These are phyloP conservation scores for Agriopis leucophaearia DNA, from an alignment of 2,888 invertebrate species.

Conservation along the genomic window DNA sequence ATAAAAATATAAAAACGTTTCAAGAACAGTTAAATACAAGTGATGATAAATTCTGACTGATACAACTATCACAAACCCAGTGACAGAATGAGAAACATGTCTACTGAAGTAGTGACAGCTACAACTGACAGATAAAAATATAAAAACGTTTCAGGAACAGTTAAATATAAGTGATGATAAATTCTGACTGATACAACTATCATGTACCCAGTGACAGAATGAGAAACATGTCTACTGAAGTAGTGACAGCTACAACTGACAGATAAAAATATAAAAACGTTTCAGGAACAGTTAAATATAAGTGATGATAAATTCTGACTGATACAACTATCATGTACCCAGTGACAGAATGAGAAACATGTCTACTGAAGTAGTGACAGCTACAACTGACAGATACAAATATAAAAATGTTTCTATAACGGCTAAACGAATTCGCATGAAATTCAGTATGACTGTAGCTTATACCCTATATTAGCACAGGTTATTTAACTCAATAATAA, in stretches of 20 bases:
- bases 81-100: neutral
- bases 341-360: constrained; percentile 42
- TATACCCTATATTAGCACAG: no score
- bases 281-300: neutral
- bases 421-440: no score
- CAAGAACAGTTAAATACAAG: no score
- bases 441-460: no score
- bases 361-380: constrained; percentile 43
- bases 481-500: no score
- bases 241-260: constrained; percentile 31
- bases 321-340: constrained; percentile 17
- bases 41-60: constrained; percentile 1
- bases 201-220: constrained; percentile 41
- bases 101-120: constrained; percentile 29
- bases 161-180: constrained; percentile 1
- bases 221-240: constrained; percentile 44
- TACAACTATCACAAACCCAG: constrained; percentile 24
- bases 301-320: constrained; percentile 25
- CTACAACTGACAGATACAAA: constrained; percentile 23
- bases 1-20: neutral
- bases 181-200: constrained; percentile 3
- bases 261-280: neutral
- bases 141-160: no score
- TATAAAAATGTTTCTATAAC: neutral
- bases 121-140: no score